Evolutionary conservation across 37 sponge, comb jelly and placozoan species (phyloP).

Genomic region (Hexactinellida sp.): DNA sequence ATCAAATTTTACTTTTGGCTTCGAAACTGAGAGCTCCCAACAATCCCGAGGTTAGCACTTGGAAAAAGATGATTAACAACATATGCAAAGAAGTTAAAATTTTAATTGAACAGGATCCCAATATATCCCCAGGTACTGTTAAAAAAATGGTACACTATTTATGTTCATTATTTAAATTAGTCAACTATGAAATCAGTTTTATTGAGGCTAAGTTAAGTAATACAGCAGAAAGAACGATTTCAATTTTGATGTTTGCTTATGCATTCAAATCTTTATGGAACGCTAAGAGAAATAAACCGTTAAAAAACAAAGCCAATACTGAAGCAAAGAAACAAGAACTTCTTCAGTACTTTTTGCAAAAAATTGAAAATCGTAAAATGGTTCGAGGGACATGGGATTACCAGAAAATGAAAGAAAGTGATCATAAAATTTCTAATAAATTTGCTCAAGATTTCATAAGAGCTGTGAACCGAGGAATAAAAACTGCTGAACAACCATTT

Average conservation of each 20-base stretch:
- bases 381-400: neutral
- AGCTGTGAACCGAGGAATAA: neutral
- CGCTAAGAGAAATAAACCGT: neutral
- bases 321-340: neutral
- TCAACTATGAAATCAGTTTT: neutral
- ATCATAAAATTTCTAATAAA: neutral
- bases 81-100: neutral
- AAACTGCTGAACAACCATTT: neutral
- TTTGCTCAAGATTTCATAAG: neutral
- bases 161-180: neutral
- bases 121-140: neutral
- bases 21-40: neutral
- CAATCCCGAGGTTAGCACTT: neutral
- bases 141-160: neutral
- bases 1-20: neutral
- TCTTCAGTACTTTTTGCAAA: neutral
- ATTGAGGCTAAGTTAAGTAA: neutral
- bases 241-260: neutral
- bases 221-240: neutral
- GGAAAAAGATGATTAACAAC: neutral
- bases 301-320: neutral
- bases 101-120: neutral
- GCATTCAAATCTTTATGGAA: neutral
- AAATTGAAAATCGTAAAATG: constrained; percentile 1
- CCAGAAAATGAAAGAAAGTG: neutral